Evolutionary conservation across 2,888 invertebrate species (phyloP), one percentile per base, ranked within the genome.

Genomic region (Cremastinae sp.): DNA sequence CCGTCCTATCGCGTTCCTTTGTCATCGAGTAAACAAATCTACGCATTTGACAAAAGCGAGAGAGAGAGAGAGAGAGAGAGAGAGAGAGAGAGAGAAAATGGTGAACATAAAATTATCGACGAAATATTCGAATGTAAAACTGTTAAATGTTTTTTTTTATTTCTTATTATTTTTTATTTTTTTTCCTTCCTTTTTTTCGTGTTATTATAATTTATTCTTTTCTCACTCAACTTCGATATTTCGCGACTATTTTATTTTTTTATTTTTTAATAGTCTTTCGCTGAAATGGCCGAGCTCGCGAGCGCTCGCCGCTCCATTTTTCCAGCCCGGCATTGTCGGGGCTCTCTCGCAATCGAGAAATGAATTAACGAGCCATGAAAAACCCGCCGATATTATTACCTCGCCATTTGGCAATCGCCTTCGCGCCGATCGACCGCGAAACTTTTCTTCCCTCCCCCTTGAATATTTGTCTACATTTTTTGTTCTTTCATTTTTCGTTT

Each of bases 321-420:
- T 54, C 68, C 36, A 28, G 18, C 64, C n/a, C 14, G 51, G 59
- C 59, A 70, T 78, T 70, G 64, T 77, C 53, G 66, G 68, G 83
- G 84, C 82, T 83, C 82, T 83, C 81, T 83, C 80, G 84, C 84
- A 79, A 61, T 36, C 12, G 53, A 18, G 49, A 59, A 82, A 80
- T 76, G 81, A 84, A 84, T 84, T 85, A 85, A 86, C 85, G 85
- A 84, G 80, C 82, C 84, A 81, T 86, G 84, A 85, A 86, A 84
- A 65, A 80, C 81, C 77, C 58, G 62, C 56, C 51, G 28, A 28
- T 28, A 28, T 28, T 28, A 28, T 28, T 28, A 5, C 28, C 14
- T 28, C 28, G 28, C 28, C 28, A 28, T 28, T 28, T 28, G 20
- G 54, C 34, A 14, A 54, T 12, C 14, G 54, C 54, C n/a, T 16